Conservation (phyloP, 2,113 vertebrate species). For the Plotosus lineatus region DNA sequence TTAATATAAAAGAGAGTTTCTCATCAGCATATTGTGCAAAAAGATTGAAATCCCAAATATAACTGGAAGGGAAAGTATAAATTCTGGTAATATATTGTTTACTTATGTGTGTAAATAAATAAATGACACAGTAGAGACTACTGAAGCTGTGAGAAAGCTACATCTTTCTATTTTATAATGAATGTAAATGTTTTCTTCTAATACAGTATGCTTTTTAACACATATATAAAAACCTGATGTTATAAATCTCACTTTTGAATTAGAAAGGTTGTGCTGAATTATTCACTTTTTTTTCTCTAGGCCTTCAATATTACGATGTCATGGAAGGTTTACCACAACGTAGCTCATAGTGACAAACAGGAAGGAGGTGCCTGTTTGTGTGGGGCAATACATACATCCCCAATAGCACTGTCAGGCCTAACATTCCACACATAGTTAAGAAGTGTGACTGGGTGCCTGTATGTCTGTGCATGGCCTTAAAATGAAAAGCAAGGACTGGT, state of each 20-base stretch:
- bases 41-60: background rate
- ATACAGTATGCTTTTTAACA: background rate
- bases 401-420: conserved; percentile 41
- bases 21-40: background rate
- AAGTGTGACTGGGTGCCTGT: conserved; percentile 20
- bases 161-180: background rate
- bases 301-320: conserved; percentile 71
- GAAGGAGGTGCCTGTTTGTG: conserved; percentile 72
- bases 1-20: background rate
- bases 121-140: background rate
- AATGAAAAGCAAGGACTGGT: background rate
- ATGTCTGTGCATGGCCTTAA: conserved; percentile 21
- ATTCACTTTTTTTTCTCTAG: conserved; percentile 45
- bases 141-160: background rate
- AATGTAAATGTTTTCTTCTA: background rate
- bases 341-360: conserved; percentile 78
- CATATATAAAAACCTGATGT: background rate
- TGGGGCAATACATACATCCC: conserved; percentile 56
- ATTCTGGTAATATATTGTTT: background rate
- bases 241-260: conserved; percentile 4
- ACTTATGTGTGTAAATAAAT: background rate
- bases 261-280: conserved; percentile 20
- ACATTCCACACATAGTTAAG: conserved; percentile 31
- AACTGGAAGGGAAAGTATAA: background rate
- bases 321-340: conserved; percentile 84